Evolutionary conservation across 2,888 invertebrate genomes (phyloP).

Genomic region (Capitulum mitella): DNA sequence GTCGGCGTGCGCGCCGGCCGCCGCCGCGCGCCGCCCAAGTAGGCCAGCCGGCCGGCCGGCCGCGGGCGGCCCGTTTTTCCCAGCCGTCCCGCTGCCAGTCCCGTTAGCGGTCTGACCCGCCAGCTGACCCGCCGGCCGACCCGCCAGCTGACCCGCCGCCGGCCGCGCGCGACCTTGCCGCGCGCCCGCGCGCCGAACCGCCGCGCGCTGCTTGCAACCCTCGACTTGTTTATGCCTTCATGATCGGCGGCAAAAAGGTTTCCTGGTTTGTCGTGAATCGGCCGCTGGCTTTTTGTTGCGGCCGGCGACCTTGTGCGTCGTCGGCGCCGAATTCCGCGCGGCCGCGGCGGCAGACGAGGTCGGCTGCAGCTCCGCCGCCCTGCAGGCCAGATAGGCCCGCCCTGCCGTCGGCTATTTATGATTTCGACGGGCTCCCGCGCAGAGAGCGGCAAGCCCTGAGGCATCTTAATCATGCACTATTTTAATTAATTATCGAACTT

Average conservation of each 20-base stretch:
- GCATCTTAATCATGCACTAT: no score
- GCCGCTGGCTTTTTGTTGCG: background rate
- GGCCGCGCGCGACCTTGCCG: background rate
- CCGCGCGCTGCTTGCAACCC: background rate
- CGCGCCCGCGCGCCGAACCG: background rate
- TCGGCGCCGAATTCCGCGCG: background rate
- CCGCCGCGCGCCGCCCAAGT: background rate
- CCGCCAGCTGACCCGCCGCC: background rate
- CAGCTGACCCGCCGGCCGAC: background rate
- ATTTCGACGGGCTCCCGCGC: no score
- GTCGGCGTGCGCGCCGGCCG: background rate
- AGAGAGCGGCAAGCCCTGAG: no score
- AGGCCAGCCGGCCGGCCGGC: background rate
- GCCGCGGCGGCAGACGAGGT: background rate
- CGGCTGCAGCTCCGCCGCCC: no score
- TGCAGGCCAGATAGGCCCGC: no score
- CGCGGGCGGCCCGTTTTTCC: background rate
- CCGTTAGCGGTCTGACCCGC: background rate
- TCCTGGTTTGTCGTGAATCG: conserved; percentile 19
- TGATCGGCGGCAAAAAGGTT: background rate
- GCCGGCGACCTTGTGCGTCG: background rate
- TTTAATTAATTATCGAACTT: no score
- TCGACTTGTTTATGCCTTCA: conserved; percentile 13
- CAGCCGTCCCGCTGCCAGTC: background rate
- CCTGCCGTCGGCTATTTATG: no score